Conservation (phyloP, 2,888 invertebrate genomes). For the Lycophotia porphyrea region DNA sequence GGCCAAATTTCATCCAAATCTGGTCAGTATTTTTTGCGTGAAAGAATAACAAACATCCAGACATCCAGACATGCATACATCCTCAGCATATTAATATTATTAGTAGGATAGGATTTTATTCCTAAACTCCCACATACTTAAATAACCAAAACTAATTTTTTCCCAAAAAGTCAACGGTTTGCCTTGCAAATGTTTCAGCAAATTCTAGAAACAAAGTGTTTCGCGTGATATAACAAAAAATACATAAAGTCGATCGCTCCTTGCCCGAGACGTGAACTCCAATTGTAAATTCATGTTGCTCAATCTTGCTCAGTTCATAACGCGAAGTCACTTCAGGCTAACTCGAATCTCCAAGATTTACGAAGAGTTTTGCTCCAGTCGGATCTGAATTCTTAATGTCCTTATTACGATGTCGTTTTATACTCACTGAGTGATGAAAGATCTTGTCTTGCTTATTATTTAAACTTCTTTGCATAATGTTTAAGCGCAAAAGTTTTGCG, state of each 20-base stretch:
- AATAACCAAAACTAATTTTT: background rate
- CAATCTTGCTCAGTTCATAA: conserved; percentile 63
- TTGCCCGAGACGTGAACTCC: conserved; percentile 28
- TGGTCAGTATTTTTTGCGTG: too few relatives aligned
- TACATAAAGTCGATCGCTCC: conserved; percentile 10
- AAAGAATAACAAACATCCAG: too few relatives aligned
- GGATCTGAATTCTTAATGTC: conserved; percentile 55
- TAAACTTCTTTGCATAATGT: conserved; percentile 35
- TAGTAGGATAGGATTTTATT: too few relatives aligned
- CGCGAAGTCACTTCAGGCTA: conserved; percentile 45
- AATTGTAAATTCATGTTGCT: conserved; percentile 70
- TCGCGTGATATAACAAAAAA: conserved; percentile 32
- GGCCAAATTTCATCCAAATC: too few relatives aligned
- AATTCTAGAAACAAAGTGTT: conserved; percentile 10
- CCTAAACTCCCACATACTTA: background rate
- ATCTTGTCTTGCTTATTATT: conserved; percentile 35
- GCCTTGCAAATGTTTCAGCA: background rate
- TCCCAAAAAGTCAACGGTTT: background rate
- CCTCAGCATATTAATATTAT: too few relatives aligned
- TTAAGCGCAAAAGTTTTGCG: conserved; percentile 14
- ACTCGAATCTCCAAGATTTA: conserved; percentile 62
- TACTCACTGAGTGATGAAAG: conserved; percentile 41
- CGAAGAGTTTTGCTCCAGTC: conserved; percentile 41
- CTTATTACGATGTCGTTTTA: conserved; percentile 59
- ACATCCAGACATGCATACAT: too few relatives aligned